Base-by-base conservation (phyloP, 2,113 vertebrate genomes). In the Oceanites oceanicus region DNA sequence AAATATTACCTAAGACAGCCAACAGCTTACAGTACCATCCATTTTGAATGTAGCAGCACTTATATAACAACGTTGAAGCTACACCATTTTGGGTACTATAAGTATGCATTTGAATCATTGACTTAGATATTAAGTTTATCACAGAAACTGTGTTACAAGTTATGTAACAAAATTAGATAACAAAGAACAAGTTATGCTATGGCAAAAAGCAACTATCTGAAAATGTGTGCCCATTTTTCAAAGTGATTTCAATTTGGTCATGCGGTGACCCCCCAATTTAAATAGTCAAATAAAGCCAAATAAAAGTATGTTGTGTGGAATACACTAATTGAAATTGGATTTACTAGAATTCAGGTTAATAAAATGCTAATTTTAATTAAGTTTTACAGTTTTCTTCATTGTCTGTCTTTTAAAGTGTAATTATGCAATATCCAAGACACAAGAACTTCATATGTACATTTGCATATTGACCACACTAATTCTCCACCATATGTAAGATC, bases 401-500 rank as follows among this genome's bases (percentile, higher is more conserved):
- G 13, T 32, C 3, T 65, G 21, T 45, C 45, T 86, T 71, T 91
- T 88, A 78, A 59, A 79, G 10, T 50, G 9, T 45, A 74, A 79
- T 89, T 88, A 82, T 42, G 10, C 14, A 87, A 50, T 82, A 38
- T 72, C 30, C 83, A n/a, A 89, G 45, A 52, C 14, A 14, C 38
- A 88, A 88, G 76, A 73, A 82, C n/a, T 79, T 92, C 34, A 62
- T 40, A 53, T 13, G 2, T n/a, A n/a, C 82, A 73, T 95, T 81
- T 94, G 30, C 50, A 88, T 66, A 80, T 84, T 94, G 92, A 80
- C 70, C 13, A 59, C 22, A 68, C 92, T 92, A 84, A 87, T 92
- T 94, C 70, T 79, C 22, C 9, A 66, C 22, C 26, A 44, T 62
- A 84, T 42, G 45, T 71, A 74, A 88, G 30, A 73, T 86, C 18